A percentile compares a stretch with the other conserved stretches of the same genome.
Evolutionary conservation across 2,113 vertebrate species (phyloP).

Genomic region (Chelonoidis abingdonii): DNA sequence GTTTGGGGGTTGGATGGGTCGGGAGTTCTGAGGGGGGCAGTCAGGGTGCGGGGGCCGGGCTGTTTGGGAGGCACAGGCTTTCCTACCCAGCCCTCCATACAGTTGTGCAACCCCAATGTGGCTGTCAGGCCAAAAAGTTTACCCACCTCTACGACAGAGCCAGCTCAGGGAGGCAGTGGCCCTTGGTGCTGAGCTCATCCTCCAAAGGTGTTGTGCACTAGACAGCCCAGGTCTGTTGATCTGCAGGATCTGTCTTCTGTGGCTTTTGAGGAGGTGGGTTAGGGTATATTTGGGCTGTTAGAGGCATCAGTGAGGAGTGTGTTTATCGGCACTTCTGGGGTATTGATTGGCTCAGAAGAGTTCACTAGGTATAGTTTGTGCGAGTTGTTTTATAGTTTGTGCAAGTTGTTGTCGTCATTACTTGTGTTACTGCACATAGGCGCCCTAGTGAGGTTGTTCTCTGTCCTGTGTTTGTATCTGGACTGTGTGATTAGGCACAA

Average conservation of each 20-base stretch:
- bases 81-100: no score
- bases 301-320: neutral
- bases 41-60: no score
- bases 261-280: neutral
- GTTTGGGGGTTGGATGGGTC: no score
- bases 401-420: rapidly evolving
- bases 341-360: neutral
- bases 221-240: neutral
- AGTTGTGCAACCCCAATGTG: no score
- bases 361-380: neutral
- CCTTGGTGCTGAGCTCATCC: neutral
- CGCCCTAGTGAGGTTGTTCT: neutral
- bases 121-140: no score
- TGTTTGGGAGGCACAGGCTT: no score
- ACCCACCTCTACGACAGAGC: no score
- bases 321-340: neutral
- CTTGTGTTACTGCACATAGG: neutral
- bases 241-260: neutral
- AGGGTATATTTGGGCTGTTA: neutral
- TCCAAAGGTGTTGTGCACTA: neutral
- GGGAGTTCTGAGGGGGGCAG: no score
- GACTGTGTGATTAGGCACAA: neutral
- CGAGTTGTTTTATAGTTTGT: neutral
- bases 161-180: neutral
- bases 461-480: neutral